Base-by-base conservation (phyloP, 2,888 invertebrate genomes). In the Drosophila lacicola region DNA sequence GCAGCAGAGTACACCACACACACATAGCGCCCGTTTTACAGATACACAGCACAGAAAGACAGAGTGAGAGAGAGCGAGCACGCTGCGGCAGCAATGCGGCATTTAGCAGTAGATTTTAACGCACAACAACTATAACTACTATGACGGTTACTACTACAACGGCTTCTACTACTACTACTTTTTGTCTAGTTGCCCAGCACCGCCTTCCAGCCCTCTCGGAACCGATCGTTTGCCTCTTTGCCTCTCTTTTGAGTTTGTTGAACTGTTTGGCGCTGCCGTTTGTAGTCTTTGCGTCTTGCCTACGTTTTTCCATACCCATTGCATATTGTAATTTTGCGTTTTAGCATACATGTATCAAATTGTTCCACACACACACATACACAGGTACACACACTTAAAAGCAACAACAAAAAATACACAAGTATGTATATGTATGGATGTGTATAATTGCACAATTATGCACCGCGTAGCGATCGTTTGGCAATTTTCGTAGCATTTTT, bases 381-480 rank as follows among this genome's bases (percentile, higher is more conserved):
- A 17, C 68, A 60, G 61, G 50, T 56, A 64, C 58, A 39, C 55
- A 56, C 62, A 79, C 54, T 66, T 47, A 49, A 60, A 64, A 69
- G 29, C 81, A 70, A 65, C 47, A 78, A 69, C 53, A 82, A 84
- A 67, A 84, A 67, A 60, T 47, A 64, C 21, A 54, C 45, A n/a
- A 29, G 29, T 63, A 34, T 36, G 41, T 49, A 36, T 53, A 49
- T 54, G 11, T 44, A 42, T 64, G 10, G 29, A 39, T 47, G 62
- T 62, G 55, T 71, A 36, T 81, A 88, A 85, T 88, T 88, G 88
- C 83, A 84, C 88, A 88, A 82, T 85, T 82, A 74, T 88, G 86
- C 89, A 89, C 86, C 89, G 80, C 70, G 71, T 69, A 54, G 72
- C 62, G 58, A 67, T 65, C 64, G 50, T 82, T 86, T 86, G 55